Base-by-base conservation (phyloP, 2,797 vertebrate species). In the Coracias cyanogaster region DNA sequence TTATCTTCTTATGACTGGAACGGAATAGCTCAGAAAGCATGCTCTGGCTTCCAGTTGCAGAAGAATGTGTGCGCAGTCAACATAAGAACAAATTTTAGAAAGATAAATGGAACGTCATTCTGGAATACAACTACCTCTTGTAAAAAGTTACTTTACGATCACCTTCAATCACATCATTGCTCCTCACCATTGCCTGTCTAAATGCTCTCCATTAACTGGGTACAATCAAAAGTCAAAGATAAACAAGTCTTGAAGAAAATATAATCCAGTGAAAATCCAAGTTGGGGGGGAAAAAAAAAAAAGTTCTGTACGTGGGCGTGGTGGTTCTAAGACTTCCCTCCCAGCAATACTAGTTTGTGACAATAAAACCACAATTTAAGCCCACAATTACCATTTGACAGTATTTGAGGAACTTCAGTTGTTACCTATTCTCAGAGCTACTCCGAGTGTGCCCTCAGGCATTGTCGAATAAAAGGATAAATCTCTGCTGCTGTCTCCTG, bases 321-420 rank as follows among this genome's bases (percentile, higher is more conserved):
- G 28, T 51, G 46, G 14, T 61, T 86, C n/a, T 76, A 49, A 83
- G 61, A 86, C 76, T 57, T 90, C 46, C 58, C 80, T 73, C 58
- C 41, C 35, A 86, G 89, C 54, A 88, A 57, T 43, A 79, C 46
- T 45, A 31, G 17, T 71, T 52, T 73, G 65, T 46, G 72, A 91
- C 67, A 86, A 73, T 82, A 94, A 95, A 93, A 48, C 35, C 17
- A 13, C 85, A 86, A 29, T 86, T 92, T 92, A 78, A 88, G 60
- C 54, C 79, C 79, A 79, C 82, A 88, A 94, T 96, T 92, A 94
- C 72, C 73, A 70, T 86, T 80, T 84, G 86, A 89, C 86, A 96
- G 83, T 61, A 29, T 90, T 90, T 88, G 91, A 93, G 82, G 58
- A 90, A 95, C 85, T 84, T 79, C 80, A 49, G 62, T 91, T 94